phyloP scores from a whole-genome alignment of 1,140 invertebrate genomes.

The Adoxophyes honmai region DNA sequence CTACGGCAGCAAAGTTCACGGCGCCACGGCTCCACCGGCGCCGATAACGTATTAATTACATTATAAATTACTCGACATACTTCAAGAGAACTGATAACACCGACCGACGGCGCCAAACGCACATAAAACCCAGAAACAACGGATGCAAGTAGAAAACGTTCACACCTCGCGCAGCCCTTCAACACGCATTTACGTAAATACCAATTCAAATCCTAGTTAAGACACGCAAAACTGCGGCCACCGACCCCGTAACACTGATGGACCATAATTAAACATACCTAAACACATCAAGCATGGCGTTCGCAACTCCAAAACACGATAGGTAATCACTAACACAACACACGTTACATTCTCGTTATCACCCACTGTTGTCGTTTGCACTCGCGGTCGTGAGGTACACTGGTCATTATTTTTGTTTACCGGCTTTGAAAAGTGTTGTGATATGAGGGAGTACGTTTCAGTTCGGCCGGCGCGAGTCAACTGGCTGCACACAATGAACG shows the following conservation, averaged over 20 bases:
- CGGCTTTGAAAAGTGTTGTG: slow-evolving; percentile 32
- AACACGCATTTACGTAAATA: slow-evolving; percentile 26
- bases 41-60: slow-evolving; percentile 71
- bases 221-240: slow-evolving; percentile 46
- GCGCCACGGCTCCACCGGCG: slow-evolving; percentile 38
- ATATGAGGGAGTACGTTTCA: not conserved
- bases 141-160: slow-evolving; percentile 27
- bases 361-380: slow-evolving; percentile 69
- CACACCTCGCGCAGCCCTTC: slow-evolving; percentile 11
- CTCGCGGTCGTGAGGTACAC: slow-evolving; percentile 66
- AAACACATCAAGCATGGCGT: slow-evolving; percentile 66
- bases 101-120: slow-evolving; percentile 50
- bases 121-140: slow-evolving; percentile 38
- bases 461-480: slow-evolving; percentile 51
- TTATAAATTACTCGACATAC: slow-evolving; percentile 69
- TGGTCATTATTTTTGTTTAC: slow-evolving; percentile 69
- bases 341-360: slow-evolving; percentile 67
- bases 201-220: slow-evolving; percentile 25
- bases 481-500: slow-evolving; percentile 65
- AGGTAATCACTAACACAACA: slow-evolving; percentile 62
- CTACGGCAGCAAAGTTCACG: slow-evolving; percentile 50
- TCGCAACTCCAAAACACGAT: slow-evolving; percentile 59
- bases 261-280: slow-evolving; percentile 72
- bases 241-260: slow-evolving; percentile 58
- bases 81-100: slow-evolving; percentile 59